A percentile compares a stretch with the other conserved stretches of the same genome.
Evolutionary conservation across 2,797 vertebrate species (phyloP).

Genomic region (Euthynnus affinis): DNA sequence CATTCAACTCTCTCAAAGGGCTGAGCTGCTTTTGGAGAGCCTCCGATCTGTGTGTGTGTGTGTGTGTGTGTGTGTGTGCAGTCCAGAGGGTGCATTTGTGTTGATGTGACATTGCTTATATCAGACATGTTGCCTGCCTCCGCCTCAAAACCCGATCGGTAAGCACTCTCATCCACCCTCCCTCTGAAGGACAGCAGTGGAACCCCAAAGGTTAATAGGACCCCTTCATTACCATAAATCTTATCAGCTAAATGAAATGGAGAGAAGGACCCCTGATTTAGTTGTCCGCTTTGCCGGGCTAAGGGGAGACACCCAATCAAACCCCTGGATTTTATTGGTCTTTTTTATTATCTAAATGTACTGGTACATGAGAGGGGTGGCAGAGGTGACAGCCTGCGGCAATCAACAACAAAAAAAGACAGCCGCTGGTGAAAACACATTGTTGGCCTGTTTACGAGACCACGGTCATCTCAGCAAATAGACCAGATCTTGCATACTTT

Average conservation of each 20-base stretch:
- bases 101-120: conserved; percentile 65
- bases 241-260: conserved; percentile 87
- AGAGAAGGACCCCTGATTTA: conserved; percentile 82
- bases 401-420: conserved; percentile 80
- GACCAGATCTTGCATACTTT: conserved; percentile 26
- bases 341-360: conserved; percentile 88
- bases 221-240: conserved; percentile 87
- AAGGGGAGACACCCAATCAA: conserved; percentile 84
- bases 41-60: conserved; percentile 18
- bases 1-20: conserved; percentile 70
- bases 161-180: conserved; percentile 66
- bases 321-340: conserved; percentile 83
- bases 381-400: conserved; percentile 77
- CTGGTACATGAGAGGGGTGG: conserved; percentile 73
- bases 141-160: conserved; percentile 36
- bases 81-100: conserved; percentile 44
- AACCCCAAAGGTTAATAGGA: conserved; percentile 84
- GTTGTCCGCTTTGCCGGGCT: conserved; percentile 67
- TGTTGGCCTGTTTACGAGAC: conserved; percentile 66
- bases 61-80: conserved; percentile 23
- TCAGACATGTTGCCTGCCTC: conserved; percentile 52
- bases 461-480: conserved; percentile 45
- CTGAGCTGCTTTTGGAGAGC: conserved; percentile 57
- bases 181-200: conserved; percentile 78
- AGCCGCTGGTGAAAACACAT: conserved; percentile 51